Base-by-base conservation (phyloP, 2,113 vertebrate genomes). In the Oncorhynchus mykiss region DNA sequence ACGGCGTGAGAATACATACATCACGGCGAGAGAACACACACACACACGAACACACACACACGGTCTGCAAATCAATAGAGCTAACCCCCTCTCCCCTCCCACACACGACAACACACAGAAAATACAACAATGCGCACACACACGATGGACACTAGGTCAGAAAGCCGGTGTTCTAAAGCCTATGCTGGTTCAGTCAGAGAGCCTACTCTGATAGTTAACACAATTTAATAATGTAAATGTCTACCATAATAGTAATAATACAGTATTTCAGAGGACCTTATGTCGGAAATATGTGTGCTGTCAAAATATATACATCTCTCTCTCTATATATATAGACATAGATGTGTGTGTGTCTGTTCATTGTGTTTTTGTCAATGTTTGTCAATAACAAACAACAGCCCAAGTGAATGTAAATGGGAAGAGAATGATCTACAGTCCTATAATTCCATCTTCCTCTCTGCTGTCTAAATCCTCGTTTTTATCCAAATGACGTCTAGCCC, bases 121-220 rank as follows among this genome's bases (percentile, higher is more conserved):
- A 67, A 67, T 9, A 67, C 5, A 70, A 70, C 20, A 48, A 39
- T 68, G 67, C 67, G 67, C 67, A 70, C n/a, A 34, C 39, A 70
- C 66, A 39, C 18, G 8, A 8, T 22, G n/a, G 59, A 22, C n/a
- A 62, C 6, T 62, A 45, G n/a, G 8, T 62, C 59, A 62, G 7
- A 62, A 62, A 24, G n/a, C n/a, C n/a, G 4, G 59, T 22, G 7
- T 62, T n/a, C 1, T 5, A 16, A 5, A 62, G n/a, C n/a, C 14
- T 51, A 16, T 51, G 49, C 51, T 54, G 51, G 16, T 18, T 54
- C 51, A 54, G 51, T 54, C 16, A 18, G 13, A 54, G 51, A 54
- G 3, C 2, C 9, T 45, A 11, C 39, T 45, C 3, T 54, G 51
- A 54, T 54, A 54, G 51, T 54, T 5, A 54, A 16, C 51, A 45